Evolutionary conservation across 2,888 invertebrate species (phyloP), one percentile per base, ranked within the genome.

Genomic region (Tethea ocularis): DNA sequence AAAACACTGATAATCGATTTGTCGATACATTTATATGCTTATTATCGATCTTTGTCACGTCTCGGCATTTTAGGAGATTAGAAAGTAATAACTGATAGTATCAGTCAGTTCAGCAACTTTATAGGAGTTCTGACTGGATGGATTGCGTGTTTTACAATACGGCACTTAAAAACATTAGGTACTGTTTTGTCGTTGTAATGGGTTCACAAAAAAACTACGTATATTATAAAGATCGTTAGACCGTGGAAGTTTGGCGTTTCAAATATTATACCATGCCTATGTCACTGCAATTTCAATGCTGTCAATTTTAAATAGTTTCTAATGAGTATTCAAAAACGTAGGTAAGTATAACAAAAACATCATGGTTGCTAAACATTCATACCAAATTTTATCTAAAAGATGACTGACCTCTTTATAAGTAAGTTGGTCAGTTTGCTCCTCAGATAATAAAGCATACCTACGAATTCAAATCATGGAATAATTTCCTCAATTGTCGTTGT

Each of bases 31-130:
- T n/a, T n/a, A n/a, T 71, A 69, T 63, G 64, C 59, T 54, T 59
- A 64, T n/a, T 64, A 69, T 64, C 67, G 66, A 74, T 76, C 72
- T 74, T 75, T 82, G 84, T 84, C 83, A 82, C 77, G 81, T 83
- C 76, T 78, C 68, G 68, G 66, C 73, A 70, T 69, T 33, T 13
- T 2, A 33, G 72, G 74, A 82, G 80, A 87, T 88, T 89, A 91
- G 90, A 91, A 91, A 91, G 90, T 88, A 70, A 69, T 66, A 63
- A n/a, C 70, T 73, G 75, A 78, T 83, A 71, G 69, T 76, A 85
- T 83, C 77, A 60, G 68, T 68, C 76, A 60, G 67, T 67, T 63
- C 59, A 64, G 63, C 72, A 69, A 67, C 69, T 74, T 22, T 33
- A 53, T 33, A 22, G 15, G 20, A 36, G 33, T 54, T 36, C 68